phyloP scores from a whole-genome alignment of 1,140 invertebrate genomes.

The Diachasma alloeum region DNA sequence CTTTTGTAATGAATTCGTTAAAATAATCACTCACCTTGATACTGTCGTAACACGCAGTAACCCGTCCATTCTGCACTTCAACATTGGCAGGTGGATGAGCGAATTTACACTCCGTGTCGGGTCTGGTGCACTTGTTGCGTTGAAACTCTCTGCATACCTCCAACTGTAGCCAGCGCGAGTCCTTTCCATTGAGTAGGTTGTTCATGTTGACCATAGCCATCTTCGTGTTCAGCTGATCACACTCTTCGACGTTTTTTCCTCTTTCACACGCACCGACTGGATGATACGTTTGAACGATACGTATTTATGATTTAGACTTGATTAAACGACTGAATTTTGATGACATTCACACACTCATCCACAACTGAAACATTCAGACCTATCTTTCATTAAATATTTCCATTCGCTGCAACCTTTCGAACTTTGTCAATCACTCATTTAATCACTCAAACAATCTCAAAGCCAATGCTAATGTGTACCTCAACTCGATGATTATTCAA shows the following conservation, averaged over 20 bases:
- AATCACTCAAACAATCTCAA: background rate
- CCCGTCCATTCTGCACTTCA: conserved; percentile 99
- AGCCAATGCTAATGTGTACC: background rate
- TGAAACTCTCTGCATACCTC: conserved; percentile 99
- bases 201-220: conserved; percentile 98
- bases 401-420: background rate
- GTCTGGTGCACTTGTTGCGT: conserved; percentile 98
- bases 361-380: background rate
- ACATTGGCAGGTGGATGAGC: conserved; percentile 99
- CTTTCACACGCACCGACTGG: background rate
- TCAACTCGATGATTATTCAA: background rate
- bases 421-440: background rate
- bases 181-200: conserved; percentile 96
- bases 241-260: background rate
- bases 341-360: background rate
- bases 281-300: background rate
- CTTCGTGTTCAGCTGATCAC: conserved; percentile 32
- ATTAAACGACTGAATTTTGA: background rate
- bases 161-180: conserved; percentile 99
- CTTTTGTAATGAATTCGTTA: background rate
- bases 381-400: background rate
- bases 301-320: background rate
- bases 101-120: conserved; percentile 99
- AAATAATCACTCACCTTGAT: conserved; percentile 89
- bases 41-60: conserved; percentile 99